Evolutionary conservation across 2,113 vertebrate genomes (phyloP), one percentile per base, ranked within the genome.

Genomic region (Larimichthys polyactis): DNA sequence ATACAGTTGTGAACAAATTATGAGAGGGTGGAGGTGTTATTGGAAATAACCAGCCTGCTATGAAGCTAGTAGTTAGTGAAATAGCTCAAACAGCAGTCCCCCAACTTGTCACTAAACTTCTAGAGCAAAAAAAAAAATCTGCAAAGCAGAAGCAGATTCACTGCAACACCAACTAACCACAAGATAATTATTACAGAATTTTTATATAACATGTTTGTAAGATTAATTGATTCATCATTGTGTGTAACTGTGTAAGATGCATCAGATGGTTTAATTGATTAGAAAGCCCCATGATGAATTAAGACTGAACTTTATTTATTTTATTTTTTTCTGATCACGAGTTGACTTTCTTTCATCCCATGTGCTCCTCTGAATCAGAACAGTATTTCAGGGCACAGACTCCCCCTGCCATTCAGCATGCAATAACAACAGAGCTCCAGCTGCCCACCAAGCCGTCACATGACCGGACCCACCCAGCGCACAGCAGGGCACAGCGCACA

Each of bases 391-490:
- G 27, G 40, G 2, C 1, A 24, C 17, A 29, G 48, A 60, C 44
- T 10, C 40, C 22, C 16, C 54, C 7, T 64, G 62, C 2, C 73
- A 57, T 44, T 48, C 48, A 68, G 44, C 40, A 4, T 49, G 46
- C 62, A 43, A 11, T 51, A 40, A 48, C n/a, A 1, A 14, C 40
- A 40, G 49, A 22, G 36, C 78, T 55, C 74, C 27, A 62, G 64
- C 71, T 71, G 43, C 55, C 66, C 71, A 75, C 55, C 58, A 8
- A 71, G 69, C 36, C 17, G 62, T 85, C 82, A 87, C 85, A 74
- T 85, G 79, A 83, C 46, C 44, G 60, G 87, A 79, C 87, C 81
- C 87, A 86, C 80, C 82, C 87, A 76, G 70, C 9, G 17, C 73
- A 24, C 71, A 72, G 51, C 59, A 22, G 73, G 54, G 48, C 67